Evolutionary conservation across 2,113 vertebrate genomes (phyloP).

Genomic region (Pterocles burchelli): DNA sequence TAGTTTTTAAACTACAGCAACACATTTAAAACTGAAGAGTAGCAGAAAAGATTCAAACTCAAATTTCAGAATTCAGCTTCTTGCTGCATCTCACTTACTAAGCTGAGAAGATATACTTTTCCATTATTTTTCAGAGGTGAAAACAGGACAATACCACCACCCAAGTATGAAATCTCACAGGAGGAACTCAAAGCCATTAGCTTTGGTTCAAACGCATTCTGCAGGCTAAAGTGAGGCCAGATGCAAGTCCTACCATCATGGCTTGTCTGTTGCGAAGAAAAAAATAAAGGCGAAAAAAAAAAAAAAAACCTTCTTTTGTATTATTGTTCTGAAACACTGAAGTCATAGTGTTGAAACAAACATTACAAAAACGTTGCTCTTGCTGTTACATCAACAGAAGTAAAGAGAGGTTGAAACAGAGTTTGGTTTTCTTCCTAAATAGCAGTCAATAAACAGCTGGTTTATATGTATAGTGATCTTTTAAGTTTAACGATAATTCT

Average conservation of each 20-base stretch:
- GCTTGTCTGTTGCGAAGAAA: not conserved
- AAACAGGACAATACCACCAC: not conserved
- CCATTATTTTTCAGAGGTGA: not conserved
- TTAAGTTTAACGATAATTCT: not conserved
- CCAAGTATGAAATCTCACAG: not conserved
- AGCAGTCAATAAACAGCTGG: not conserved
- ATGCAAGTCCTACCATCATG: not conserved
- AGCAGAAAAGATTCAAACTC: not conserved
- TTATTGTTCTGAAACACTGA: not conserved
- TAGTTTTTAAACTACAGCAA: not conserved
- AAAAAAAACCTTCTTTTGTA: not conserved
- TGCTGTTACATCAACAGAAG: not conserved
- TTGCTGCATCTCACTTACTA: not conserved
- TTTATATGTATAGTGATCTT: not conserved
- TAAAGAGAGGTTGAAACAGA: not conserved
- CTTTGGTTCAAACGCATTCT: not conserved
- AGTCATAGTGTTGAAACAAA: not conserved
- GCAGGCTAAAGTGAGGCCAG: not conserved
- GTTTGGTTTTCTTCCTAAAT: not conserved
- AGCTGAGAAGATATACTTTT: not conserved
- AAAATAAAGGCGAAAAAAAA: no score
- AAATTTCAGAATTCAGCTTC: not conserved
- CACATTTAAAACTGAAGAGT: not conserved
- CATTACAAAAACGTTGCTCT: not conserved
- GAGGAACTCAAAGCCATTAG: not conserved